These are phyloP conservation scores for Scolopax rusticola DNA, from an alignment of 2,797 vertebrate genomes.

Conservation along the genomic window DNA sequence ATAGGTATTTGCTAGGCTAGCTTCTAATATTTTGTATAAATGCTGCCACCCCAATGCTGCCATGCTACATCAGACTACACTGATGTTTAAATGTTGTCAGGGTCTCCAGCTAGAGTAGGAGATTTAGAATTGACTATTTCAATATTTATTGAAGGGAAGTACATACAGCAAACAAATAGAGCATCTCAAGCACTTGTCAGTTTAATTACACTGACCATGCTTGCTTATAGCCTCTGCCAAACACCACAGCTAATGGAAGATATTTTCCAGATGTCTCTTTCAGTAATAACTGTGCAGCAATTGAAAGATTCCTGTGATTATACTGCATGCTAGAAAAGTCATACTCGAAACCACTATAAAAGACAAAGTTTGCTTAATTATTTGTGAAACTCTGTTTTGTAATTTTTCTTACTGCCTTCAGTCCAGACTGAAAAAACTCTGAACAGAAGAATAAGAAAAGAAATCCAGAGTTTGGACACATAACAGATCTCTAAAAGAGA, in stretches of 20 bases:
- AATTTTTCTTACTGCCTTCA: neutral
- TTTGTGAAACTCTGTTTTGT: neutral
- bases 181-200: conserved; percentile 13
- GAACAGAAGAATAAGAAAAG: neutral
- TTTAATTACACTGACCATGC: conserved; percentile 14
- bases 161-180: neutral
- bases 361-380: neutral
- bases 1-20: neutral
- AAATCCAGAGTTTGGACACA: neutral
- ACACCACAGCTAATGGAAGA: neutral
- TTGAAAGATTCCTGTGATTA: neutral
- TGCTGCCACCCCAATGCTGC: neutral
- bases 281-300: conserved; percentile 2
- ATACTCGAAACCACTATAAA: neutral
- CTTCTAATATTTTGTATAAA: neutral
- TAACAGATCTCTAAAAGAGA: neutral
- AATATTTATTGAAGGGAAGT: conserved; percentile 31
- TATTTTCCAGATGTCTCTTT: conserved; percentile 41
- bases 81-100: neutral
- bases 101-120: neutral
- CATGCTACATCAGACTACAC: neutral
- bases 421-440: neutral
- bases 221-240: conserved; percentile 11
- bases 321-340: neutral
- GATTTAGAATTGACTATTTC: neutral